Base-by-base conservation (phyloP, 1,140 invertebrate genomes). In the Heliconius himera region DNA sequence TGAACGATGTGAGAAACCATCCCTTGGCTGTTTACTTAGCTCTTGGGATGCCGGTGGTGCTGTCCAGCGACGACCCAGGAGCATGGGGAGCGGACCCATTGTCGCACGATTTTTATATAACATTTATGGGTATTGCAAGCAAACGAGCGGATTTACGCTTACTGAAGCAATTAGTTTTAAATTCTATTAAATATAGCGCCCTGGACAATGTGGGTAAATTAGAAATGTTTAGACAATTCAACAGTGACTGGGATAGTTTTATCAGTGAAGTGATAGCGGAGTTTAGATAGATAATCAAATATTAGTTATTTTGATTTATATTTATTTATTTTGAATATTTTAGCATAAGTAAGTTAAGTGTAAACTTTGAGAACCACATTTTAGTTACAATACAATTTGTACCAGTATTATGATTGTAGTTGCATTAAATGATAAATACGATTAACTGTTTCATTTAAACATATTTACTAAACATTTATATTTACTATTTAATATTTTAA, bases 31-130 rank as follows among this genome's bases (percentile, higher is more conserved):
- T 91, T 5, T 95, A 98, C 41, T 95, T 98, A 46, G 96, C 97
- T 3, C 95, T 96, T 26, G 95, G 95, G 54, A 94, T 95, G 84
- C 96, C 96, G 0, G 93, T 96, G 11, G 95, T 96, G 1, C 87
- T 96, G 76, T 96, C 96, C 2, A 96, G 96, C 84, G 98, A 99
- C 84, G 97, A 98, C 90, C 97, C 97, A 0, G 96, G 96, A 0
- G 95, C 97, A 1, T 99, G 97, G 97, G 96, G 96, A 0, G 96
- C 96, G 0, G 94, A 94, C 20, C 97, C 96, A 0, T 83, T 98
- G 13, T 97, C 97, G 5, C 96, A 98, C 81, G 98, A 99, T 88
- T 97, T 97, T 83, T 99, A 98, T 87, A 95, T 97, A 76, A 96
- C 96, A 0, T 98, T 98, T 82, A 96, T 98, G 91, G 97, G 96